Conservation (phyloP, 2,888 invertebrate species). For the Hedychridium roseum region DNA sequence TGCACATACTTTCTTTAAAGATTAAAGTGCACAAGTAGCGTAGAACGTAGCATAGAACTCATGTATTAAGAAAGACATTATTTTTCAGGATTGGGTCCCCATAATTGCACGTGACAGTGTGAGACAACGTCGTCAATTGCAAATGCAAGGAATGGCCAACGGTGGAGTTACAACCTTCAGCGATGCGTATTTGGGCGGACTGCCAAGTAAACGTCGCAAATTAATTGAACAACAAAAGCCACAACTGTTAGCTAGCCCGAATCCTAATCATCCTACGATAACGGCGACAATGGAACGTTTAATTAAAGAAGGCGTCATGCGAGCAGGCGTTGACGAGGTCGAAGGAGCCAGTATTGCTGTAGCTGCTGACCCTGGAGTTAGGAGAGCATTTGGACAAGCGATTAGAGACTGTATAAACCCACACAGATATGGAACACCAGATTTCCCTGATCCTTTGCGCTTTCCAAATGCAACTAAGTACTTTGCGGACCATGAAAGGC, state of each 20-base stretch:
- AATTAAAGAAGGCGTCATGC: constrained; percentile 54
- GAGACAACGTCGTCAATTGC: constrained; percentile 72
- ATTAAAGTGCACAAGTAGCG: no score
- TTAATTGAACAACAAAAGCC: constrained; percentile 69
- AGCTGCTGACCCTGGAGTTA: constrained; percentile 53
- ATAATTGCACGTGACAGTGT: constrained; percentile 84
- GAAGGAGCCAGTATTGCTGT: constrained; percentile 58
- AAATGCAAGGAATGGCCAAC: constrained; percentile 40
- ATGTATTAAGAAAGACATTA: not conserved
- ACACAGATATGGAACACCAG: constrained; percentile 52
- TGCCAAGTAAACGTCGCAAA: constrained; percentile 89
- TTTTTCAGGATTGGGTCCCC: constrained; percentile 81
- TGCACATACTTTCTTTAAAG: no score
- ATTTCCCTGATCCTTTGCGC: constrained; percentile 61
- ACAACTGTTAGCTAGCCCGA: constrained; percentile 53
- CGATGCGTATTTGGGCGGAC: constrained; percentile 88
- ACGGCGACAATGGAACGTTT: constrained; percentile 57
- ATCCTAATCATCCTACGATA: constrained; percentile 51
- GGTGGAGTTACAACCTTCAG: constrained; percentile 72
- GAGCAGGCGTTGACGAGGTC: constrained; percentile 54
- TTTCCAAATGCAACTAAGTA: constrained; percentile 65
- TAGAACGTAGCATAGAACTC: not conserved
- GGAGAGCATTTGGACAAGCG: constrained; percentile 59
- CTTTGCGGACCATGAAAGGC: constrained; percentile 53
- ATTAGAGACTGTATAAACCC: constrained; percentile 58